Base-by-base conservation (phyloP, 2,888 invertebrate genomes). In the Tineola bisselliella region DNA sequence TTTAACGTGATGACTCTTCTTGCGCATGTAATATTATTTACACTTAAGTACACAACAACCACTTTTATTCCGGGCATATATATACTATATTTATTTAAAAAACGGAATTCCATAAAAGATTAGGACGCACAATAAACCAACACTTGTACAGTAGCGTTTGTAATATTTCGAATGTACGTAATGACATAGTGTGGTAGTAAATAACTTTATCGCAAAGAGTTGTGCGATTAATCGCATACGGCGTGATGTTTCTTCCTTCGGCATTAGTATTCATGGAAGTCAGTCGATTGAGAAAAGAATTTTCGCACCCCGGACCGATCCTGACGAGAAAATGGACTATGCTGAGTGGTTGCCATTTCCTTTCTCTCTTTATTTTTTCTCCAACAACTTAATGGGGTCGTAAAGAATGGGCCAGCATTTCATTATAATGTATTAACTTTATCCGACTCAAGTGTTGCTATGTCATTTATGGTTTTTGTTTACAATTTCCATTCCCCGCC, bases 201-300 rank as follows among this genome's bases (percentile, higher is more conserved):
- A 38, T 10, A 56, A n/a, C 19, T 56, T 56, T 18, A 56, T 56
- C 56, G 19, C 25, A 56, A 19, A 59, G 58, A 60, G 44, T 48
- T 48, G 60, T 43, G 25, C 71, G 73, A 75, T 79, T 79, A 62
- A 30, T 75, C 60, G 75, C 71, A 70, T 74, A 60, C 30, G 73
- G 75, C 71, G 58, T 75, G 75, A 72, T 74, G 72, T 75, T 77
- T 73, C 72, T 69, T 70, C 73, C 76, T 75, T 65, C 66, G 65
- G 70, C 80, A 84, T 84, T 84, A 86, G 84, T 83, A 86, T 86
- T 84, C 86, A 86, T 83, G 77, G 78, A 79, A 83, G 78, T 80
- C 80, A 80, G 75, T 79, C 84, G 81, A 83, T 84, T 76, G 83
- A 79, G 81, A 79, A 83, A 81, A 82, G 80, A 81, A 82, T 81